phyloP scores from a whole-genome alignment of 2,113 vertebrate species.

The Myodes glareolus region DNA sequence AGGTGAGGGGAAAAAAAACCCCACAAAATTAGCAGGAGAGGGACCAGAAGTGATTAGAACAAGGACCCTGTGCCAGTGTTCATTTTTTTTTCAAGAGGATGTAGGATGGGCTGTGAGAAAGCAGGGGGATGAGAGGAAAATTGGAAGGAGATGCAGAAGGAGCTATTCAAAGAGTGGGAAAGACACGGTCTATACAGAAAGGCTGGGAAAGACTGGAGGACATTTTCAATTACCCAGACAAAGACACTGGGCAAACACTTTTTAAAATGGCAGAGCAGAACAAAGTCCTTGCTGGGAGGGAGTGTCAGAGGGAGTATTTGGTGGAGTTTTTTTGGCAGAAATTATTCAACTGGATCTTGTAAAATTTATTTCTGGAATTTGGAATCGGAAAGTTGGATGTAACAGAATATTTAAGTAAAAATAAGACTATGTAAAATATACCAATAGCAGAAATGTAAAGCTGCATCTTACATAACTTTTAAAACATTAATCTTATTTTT shows the following conservation, averaged over 20 bases:
- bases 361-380: constrained; percentile 81
- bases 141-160: constrained; percentile 45
- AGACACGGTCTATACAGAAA: constrained; percentile 30
- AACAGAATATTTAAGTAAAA: constrained; percentile 75
- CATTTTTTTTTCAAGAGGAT: constrained; percentile 7
- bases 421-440: constrained; percentile 76
- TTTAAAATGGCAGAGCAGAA: constrained; percentile 31
- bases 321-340: constrained; percentile 57
- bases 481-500: constrained; percentile 82
- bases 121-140: constrained; percentile 15
- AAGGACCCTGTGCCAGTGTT: constrained; percentile 19
- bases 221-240: constrained; percentile 62
- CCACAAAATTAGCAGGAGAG: constrained; percentile 24
- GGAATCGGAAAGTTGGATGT: constrained; percentile 80
- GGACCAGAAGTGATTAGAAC: constrained; percentile 35
- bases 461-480: constrained; percentile 75
- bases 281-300: background rate
- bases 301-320: constrained; percentile 34
- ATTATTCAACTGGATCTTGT: constrained; percentile 76
- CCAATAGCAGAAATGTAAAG: constrained; percentile 74
- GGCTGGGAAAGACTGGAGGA: background rate
- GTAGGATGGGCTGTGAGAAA: constrained; percentile 32
- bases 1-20: background rate
- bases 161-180: constrained; percentile 55
- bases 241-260: constrained; percentile 41